Evolutionary conservation across 2,888 invertebrate species (phyloP), one percentile per base, ranked within the genome.

Genomic region (Neoaliturus tenellus): DNA sequence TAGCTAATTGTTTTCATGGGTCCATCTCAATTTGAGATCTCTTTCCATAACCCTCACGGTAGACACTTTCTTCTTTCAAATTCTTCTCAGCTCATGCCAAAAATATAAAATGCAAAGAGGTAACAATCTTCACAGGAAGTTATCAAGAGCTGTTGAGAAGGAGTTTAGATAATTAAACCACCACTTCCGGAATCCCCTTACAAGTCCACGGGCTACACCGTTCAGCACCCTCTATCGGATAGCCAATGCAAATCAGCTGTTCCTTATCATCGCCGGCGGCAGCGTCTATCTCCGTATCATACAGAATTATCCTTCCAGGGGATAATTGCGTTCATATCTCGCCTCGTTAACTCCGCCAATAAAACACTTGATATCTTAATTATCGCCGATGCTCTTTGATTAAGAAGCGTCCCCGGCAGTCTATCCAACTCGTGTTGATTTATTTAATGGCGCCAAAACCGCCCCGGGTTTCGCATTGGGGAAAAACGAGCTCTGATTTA

Each of bases 321-420:
- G 12, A 17, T 2, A 44, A 44, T 44, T 17, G 23, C 23, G 51
- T 6, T n/a, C 14, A 17, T 35, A 69, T 69, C 69, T 25, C 33
- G 14, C 3, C 39, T 71, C 41, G 31, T 71, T 75, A 48, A 14
- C 25, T 25, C 73, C 73, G 48, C 48, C 20, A 75, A 44, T 75
- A 75, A 75, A 75, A 75, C 25, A 41, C 48, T 20, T 17, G 73
- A 75, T 75, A 75, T 44, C 73, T 75, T 75, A 75, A 75, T 75
- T 75, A 75, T 75, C 73, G 25, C 28, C n/a, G 41, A 71, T 71
- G 20, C n/a, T n/a, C 39, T 71, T 39, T 71, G 71, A 71, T 71
- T 71, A 71, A n/a, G 10, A 17, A 35, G 6, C 35, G 35, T 35
- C 35, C n/a, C 2, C 44, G 44, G 44, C 44, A 6, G 44, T 44